Evolutionary conservation across 2,113 vertebrate genomes (phyloP).

Genomic region (Gnathonemus longibarbis): DNA sequence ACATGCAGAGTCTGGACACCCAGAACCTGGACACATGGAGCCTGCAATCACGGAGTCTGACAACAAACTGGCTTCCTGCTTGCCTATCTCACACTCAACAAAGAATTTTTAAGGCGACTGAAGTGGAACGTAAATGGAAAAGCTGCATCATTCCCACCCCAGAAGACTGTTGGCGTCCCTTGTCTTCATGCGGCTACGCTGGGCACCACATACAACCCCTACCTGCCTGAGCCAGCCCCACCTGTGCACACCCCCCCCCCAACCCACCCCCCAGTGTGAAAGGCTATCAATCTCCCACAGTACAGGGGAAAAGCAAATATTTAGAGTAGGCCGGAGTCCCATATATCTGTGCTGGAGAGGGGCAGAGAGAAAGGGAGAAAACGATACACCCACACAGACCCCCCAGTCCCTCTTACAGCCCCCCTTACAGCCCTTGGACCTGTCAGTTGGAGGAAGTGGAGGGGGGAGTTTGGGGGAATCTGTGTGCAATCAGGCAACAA

Average conservation of each 20-base stretch:
- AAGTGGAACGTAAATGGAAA: constrained; percentile 55
- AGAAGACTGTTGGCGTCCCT: too few relatives aligned
- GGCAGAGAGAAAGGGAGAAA: constrained; percentile 52
- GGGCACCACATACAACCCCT: not conserved
- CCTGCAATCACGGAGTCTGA: not conserved
- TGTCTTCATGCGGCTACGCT: not conserved
- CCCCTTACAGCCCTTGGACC: constrained; percentile 43
- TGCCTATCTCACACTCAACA: not conserved
- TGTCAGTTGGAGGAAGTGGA: constrained; percentile 47
- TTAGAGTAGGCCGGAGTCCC: constrained; percentile 68
- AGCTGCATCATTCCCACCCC: constrained; percentile 32
- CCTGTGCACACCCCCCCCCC: constrained; percentile 17
- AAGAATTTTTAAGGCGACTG: constrained; percentile 59
- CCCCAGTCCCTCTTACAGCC: constrained; percentile 23
- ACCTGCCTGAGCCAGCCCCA: constrained; percentile 42
- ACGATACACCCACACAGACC: constrained; percentile 48
- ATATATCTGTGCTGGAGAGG: constrained; percentile 64
- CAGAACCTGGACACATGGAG: not conserved
- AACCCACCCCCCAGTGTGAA: constrained; percentile 47
- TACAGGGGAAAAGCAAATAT: constrained; percentile 73
- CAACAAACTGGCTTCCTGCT: not conserved
- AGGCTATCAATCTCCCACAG: constrained; percentile 66
- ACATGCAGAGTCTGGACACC: too few relatives aligned
- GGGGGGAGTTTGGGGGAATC: constrained; percentile 49
- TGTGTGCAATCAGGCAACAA: constrained; percentile 48